Evolutionary conservation across 2,113 vertebrate genomes (phyloP), one percentile per base, ranked within the genome.

Genomic region (Amazona vittata): DNA sequence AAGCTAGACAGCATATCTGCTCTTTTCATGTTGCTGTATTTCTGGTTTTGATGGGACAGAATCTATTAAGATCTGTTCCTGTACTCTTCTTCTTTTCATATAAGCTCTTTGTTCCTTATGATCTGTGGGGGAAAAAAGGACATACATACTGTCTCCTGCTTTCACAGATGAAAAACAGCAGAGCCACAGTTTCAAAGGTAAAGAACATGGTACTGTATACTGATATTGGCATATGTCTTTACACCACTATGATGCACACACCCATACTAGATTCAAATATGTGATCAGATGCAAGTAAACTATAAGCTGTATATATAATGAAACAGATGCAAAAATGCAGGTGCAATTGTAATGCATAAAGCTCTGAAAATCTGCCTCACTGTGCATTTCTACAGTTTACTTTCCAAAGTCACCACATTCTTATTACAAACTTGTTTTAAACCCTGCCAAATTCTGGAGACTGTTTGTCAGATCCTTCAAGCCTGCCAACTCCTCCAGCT

Each of bases 31-130:
- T 68, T 81, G 50, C 83, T 81, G 39, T 63, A 55, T 67, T 93
- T 91, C 63, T 67, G 67, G 29, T 93, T 88, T 67, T 92, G 82
- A 95, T 81, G 52, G 90, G 77, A 71, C 29, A 89, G 83, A 93
- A 90, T 94, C 65, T 89, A 81, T 70, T 71, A 79, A 89, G 55
- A 92, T 84, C 83, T 77, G 83, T 46, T 83, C 55, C 71, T 52
- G 50, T 52, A 60, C 39, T 75, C 22, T 67, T 86, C 28, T 67
- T 86, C 60, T 70, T 79, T 76, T 86, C 73, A 83, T 24, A n/a
- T 37, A 62, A 83, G 28, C 18, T 81, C 90, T 95, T 95, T 95
- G 62, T 92, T 93, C 64, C 69, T 96, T 92, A 64, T 39, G 47
- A 96, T 84, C 33, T 76, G 50, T 22, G 10, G 28, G 9, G 33